Conservation (phyloP, 2,888 invertebrate species). For the Tenthredo livida region DNA sequence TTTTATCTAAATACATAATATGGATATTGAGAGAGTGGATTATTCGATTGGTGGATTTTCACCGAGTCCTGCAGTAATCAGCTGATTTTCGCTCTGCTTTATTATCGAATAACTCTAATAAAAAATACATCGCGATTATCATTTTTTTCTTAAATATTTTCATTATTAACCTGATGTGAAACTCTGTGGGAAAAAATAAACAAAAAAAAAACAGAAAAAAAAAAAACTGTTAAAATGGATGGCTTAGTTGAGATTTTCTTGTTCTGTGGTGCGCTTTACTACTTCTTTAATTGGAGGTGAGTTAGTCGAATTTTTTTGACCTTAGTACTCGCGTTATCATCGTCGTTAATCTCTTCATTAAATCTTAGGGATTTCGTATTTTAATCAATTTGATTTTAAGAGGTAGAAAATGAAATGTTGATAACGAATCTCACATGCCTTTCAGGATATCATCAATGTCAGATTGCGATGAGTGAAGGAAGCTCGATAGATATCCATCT, state of each 20-base stretch:
- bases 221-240: slow-evolving; percentile 75
- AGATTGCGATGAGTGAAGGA: neutral
- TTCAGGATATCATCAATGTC: slow-evolving; percentile 41
- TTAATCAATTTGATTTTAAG: neutral
- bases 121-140: too few species aligned
- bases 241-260: slow-evolving; percentile 83
- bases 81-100: neutral
- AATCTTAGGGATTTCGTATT: neutral
- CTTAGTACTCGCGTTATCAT: slow-evolving; percentile 54
- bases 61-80: neutral
- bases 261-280: slow-evolving; percentile 82
- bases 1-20: neutral
- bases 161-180: neutral
- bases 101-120: too few species aligned
- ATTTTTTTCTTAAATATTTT: neutral
- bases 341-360: neutral
- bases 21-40: slow-evolving; percentile 17
- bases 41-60: neutral
- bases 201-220: neutral
- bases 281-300: slow-evolving; percentile 83
- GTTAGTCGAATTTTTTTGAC: neutral
- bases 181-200: neutral
- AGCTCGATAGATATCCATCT: neutral
- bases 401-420: neutral
- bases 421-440: slow-evolving; percentile 62